Evolutionary conservation across 2,797 vertebrate genomes (phyloP), one percentile per base, ranked within the genome.

Genomic region (Cottoperca gobio): DNA sequence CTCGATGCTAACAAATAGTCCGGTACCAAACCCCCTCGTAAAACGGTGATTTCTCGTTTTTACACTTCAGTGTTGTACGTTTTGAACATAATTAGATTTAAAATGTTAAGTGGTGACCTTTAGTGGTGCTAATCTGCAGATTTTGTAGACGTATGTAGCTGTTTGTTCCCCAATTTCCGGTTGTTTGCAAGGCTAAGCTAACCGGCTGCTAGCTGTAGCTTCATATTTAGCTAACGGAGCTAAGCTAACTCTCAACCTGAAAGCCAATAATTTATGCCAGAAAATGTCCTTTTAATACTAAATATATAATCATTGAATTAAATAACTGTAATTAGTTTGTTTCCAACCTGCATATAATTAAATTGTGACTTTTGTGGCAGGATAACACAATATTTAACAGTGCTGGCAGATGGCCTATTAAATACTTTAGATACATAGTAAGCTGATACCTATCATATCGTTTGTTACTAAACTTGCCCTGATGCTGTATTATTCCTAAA

Each of bases 401-500:
- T 55, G 35, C 64, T 58, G 59, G 35, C 69, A 65, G 54, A 72
- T 37, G 9, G 72, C 19, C n/a, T 64, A 6, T 52, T 59, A 53
- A 76, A 49, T 67, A 55, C 54, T 46, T 35, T 69, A 31, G 37
- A 43, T 69, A 73, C n/a, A n/a, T 78, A n/a, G 24, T 67, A 17
- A 65, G 7, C 37, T 42, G 57, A 77, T 63, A 73, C 75, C 21
- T 68, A 39, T 66, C 31, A 58, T 76, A 45, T 75, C 17, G 39
- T 7, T 59, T 77, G 69, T 84, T 80, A 21, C 58, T 69, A 46
- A 55, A 60, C 24, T 40, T 69, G 45, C 76, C 60, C 77, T 74
- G 69, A 67, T 58, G 3, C 53, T 72, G 31, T 84, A 81, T 89
- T 85, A 63, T 59, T 73, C 76, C 67, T 61, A 70, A 80, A 73